Percentiles rank a stretch among this genome's conserved stretches.
Conservation (phyloP, 2,888 invertebrate species). For the Chalcis sispes region DNA sequence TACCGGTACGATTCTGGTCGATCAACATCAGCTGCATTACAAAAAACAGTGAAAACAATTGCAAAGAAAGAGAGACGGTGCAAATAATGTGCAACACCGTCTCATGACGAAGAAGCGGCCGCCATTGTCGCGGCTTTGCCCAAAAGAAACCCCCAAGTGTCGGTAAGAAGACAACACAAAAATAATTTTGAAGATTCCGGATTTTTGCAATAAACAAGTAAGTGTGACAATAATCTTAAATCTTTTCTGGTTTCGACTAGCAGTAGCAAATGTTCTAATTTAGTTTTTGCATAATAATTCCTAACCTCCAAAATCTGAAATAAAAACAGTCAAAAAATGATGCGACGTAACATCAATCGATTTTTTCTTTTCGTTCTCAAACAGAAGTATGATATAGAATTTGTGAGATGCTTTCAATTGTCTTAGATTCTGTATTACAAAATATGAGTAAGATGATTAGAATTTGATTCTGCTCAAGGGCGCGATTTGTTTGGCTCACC, state of each 20-base stretch:
- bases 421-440: background rate
- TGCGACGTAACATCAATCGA: slow-evolving; percentile 31
- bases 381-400: background rate
- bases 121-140: slow-evolving; percentile 56
- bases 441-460: background rate
- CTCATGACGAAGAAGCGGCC: slow-evolving; percentile 55
- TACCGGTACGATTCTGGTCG: no score
- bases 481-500: slow-evolving; percentile 34
- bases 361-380: slow-evolving; percentile 6
- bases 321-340: background rate
- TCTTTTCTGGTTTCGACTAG: background rate
- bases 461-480: slow-evolving; percentile 18
- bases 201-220: slow-evolving; percentile 10
- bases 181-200: background rate
- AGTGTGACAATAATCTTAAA: background rate
- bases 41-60: no score
- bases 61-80: no score
- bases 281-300: background rate
- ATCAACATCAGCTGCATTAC: no score
- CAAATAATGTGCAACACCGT: slow-evolving; percentile 34
- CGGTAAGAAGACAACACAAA: background rate
- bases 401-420: background rate
- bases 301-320: slow-evolving; percentile 38
- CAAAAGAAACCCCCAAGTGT: slow-evolving; percentile 37
- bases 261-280: no score